A percentile compares a stretch with the other conserved stretches of the same genome.
Evolutionary conservation across 1,140 invertebrate species (phyloP).

Genomic region (Drosophila quadrilineata): DNA sequence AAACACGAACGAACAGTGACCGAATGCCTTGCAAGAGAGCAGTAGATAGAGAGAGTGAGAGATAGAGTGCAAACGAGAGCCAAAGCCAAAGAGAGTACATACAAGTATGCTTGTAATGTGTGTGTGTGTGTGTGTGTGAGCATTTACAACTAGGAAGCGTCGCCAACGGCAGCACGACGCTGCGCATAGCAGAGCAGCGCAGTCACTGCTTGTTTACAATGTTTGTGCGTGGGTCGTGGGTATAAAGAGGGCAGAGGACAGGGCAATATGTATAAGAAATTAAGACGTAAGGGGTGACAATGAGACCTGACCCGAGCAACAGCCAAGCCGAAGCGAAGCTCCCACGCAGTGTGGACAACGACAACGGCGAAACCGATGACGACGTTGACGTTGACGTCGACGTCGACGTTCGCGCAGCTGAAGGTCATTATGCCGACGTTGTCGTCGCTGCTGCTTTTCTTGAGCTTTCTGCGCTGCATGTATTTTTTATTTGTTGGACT

Average conservation of each 20-base stretch:
- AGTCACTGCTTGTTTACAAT: slow-evolving; percentile 64
- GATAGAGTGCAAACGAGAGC: slow-evolving; percentile 4
- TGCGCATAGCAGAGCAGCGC: slow-evolving; percentile 4
- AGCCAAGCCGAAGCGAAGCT: slow-evolving; percentile 18
- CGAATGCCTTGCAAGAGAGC: too few species aligned
- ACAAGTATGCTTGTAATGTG: neutral
- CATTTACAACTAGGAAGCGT: slow-evolving; percentile 69
- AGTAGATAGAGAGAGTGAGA: slow-evolving; percentile 19
- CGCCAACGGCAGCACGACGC: slow-evolving; percentile 12
- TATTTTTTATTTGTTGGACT: slow-evolving; percentile 61
- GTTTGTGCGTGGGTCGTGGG: slow-evolving; percentile 51
- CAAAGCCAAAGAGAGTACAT: slow-evolving; percentile 1
- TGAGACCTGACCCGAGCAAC: slow-evolving; percentile 55
- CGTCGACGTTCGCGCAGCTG: slow-evolving; percentile 55
- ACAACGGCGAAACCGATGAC: too few species aligned
- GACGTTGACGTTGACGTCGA: slow-evolving; percentile 10
- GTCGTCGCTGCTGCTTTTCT: slow-evolving; percentile 35
- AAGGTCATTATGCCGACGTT: slow-evolving; percentile 72
- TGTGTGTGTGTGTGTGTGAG: slow-evolving; percentile 15
- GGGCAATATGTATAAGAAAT: slow-evolving; percentile 51
- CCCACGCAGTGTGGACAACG: too few species aligned
- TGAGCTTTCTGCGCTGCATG: slow-evolving; percentile 39
- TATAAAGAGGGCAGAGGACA: neutral
- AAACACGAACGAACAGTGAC: slow-evolving; percentile 19
- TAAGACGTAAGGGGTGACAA: slow-evolving; percentile 49